Evolutionary conservation across 2,113 vertebrate genomes (phyloP).

Genomic region (Heloderma charlesbogerti): DNA sequence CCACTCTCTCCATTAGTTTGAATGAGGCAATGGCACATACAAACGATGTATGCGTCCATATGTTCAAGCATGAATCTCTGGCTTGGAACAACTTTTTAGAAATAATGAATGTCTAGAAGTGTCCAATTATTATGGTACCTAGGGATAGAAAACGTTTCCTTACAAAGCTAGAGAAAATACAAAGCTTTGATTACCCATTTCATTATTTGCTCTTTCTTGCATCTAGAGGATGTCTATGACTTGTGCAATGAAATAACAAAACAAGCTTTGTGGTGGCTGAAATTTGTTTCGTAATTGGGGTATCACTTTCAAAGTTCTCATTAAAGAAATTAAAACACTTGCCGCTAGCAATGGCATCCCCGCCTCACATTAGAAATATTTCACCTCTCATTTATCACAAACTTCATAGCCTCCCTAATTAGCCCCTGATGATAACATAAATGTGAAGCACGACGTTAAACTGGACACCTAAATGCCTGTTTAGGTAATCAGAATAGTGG

Average conservation of each 20-base stretch:
- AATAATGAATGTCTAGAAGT: neutral
- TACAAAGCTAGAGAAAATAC: neutral
- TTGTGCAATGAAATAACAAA: neutral
- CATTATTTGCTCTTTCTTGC: neutral
- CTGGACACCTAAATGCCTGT: neutral
- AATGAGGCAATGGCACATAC: neutral
- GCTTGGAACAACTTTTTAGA: neutral
- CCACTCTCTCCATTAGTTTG: neutral
- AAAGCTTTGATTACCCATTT: neutral
- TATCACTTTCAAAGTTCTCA: neutral
- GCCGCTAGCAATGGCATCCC: neutral
- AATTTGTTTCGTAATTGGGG: conserved; percentile 17
- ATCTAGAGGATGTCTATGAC: neutral
- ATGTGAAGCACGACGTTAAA: neutral
- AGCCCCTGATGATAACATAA: neutral
- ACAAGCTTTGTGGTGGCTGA: neutral
- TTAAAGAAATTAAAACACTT: conserved; percentile 14
- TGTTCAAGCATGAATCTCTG: neutral
- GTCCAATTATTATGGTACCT: neutral
- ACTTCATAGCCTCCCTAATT: neutral
- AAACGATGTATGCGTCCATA: neutral
- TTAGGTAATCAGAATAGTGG: neutral
- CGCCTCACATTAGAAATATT: conserved; percentile 7
- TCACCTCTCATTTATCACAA: neutral
- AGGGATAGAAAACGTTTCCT: neutral